Evolutionary conservation across 2,797 vertebrate genomes (phyloP).

Genomic region (Oophaga sylvatica): DNA sequence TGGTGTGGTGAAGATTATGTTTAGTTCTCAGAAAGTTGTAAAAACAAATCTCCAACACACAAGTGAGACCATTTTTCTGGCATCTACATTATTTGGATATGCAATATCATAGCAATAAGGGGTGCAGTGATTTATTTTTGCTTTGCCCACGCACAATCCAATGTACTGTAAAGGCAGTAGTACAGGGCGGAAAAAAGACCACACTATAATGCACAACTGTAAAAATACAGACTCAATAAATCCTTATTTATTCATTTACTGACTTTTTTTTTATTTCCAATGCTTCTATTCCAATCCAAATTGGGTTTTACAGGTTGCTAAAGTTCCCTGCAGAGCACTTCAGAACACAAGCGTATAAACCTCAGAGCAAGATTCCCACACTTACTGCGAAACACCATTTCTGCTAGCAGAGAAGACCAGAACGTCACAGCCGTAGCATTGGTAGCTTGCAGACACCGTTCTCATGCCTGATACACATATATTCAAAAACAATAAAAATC

Average conservation of each 20-base stretch:
- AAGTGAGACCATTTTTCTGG: no score
- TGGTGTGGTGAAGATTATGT: no score
- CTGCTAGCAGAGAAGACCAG: slow-evolving; percentile 1
- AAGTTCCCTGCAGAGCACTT: not conserved
- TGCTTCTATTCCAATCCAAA: not conserved
- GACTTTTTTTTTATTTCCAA: not conserved
- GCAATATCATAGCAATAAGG: no score
- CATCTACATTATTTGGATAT: no score
- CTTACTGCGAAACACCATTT: not conserved
- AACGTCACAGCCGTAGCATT: not conserved
- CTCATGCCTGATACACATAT: slow-evolving; percentile 5
- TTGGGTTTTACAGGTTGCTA: slow-evolving; percentile 17
- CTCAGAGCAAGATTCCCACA: slow-evolving; percentile 9
- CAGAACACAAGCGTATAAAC: slow-evolving; percentile 11
- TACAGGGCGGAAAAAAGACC: not conserved
- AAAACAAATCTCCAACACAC: no score
- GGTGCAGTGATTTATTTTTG: no score
- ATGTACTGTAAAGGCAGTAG: not conserved
- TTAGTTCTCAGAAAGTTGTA: no score
- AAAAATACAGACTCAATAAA: not conserved
- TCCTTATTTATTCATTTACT: not conserved
- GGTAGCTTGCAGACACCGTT: not conserved
- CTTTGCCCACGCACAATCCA: not conserved
- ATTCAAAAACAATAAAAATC: not conserved
- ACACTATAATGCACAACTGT: not conserved